These are phyloP conservation scores for Stomorhina lunata DNA, from an alignment of 2,888 invertebrate genomes.

Conservation along the genomic window DNA sequence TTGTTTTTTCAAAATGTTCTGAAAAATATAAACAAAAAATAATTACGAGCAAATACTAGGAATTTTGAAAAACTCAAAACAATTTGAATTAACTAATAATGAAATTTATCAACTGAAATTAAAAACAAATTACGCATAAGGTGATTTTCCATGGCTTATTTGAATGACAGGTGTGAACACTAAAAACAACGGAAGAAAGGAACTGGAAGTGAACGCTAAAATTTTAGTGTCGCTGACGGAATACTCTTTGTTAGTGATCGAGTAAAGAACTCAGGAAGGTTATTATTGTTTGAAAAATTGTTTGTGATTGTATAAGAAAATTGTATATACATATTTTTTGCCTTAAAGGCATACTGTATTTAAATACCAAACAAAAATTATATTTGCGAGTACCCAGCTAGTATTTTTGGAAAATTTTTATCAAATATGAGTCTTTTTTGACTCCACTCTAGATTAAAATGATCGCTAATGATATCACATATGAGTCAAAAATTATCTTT, in stretches of 20 bases:
- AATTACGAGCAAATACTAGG: conserved; percentile 23
- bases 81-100: background rate
- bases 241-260: background rate
- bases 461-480: too few relatives aligned
- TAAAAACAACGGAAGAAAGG: conserved; percentile 40
- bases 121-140: conserved; percentile 12
- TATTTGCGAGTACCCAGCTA: too few relatives aligned
- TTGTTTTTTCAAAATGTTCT: background rate
- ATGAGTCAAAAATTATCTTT: too few relatives aligned
- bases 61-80: background rate
- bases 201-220: conserved; percentile 35
- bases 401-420: too few relatives aligned
- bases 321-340: too few relatives aligned
- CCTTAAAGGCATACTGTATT: too few relatives aligned
- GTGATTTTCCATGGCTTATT: conserved; percentile 49
- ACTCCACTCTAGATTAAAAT: too few relatives aligned
- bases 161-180: background rate
- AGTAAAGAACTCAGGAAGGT: background rate
- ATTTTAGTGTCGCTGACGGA: background rate
- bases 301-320: too few relatives aligned
- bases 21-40: conserved; percentile 49
- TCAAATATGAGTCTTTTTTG: too few relatives aligned
- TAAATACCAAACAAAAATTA: too few relatives aligned
- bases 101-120: conserved; percentile 15
- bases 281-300: too few relatives aligned